A percentile compares a stretch with the other conserved stretches of the same genome.
These are phyloP conservation scores for Brachystomella parvula DNA, from an alignment of 1,140 invertebrate species.

Conservation along the genomic window DNA sequence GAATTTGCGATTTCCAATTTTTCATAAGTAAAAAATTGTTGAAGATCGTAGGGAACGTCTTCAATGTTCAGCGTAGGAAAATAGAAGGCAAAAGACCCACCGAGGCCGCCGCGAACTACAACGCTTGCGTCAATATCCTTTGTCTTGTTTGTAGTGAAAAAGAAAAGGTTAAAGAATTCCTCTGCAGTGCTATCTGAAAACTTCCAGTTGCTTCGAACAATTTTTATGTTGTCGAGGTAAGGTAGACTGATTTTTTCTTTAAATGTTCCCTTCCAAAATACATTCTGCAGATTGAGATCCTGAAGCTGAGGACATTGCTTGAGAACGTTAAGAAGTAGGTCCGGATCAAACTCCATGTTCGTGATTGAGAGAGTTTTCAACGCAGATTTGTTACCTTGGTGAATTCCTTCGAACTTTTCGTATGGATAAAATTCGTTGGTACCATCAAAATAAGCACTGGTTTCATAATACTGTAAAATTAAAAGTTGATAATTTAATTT, in stretches of 20 bases:
- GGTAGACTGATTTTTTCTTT: neutral
- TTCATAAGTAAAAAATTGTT: neutral
- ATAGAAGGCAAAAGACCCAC: neutral
- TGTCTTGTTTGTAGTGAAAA: neutral
- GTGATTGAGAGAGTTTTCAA: neutral
- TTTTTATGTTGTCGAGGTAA: neutral
- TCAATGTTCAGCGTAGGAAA: neutral
- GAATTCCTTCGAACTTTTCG: constrained; percentile 1
- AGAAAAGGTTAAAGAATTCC: neutral
- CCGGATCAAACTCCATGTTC: neutral
- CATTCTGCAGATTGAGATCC: neutral
- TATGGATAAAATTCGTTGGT: neutral
- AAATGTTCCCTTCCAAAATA: neutral
- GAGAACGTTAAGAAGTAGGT: neutral
- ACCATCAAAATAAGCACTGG: neutral
- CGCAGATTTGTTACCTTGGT: neutral
- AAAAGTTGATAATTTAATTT: neutral
- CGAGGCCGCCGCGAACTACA: neutral
- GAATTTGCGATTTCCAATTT: neutral
- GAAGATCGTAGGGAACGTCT: neutral
- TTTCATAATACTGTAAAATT: neutral
- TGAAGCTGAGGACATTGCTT: neutral
- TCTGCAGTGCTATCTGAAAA: neutral
- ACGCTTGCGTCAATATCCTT: neutral
- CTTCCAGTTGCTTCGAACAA: neutral